Evolutionary conservation across 2,797 vertebrate genomes (phyloP).

Genomic region (Gobionotothen gibberifrons): DNA sequence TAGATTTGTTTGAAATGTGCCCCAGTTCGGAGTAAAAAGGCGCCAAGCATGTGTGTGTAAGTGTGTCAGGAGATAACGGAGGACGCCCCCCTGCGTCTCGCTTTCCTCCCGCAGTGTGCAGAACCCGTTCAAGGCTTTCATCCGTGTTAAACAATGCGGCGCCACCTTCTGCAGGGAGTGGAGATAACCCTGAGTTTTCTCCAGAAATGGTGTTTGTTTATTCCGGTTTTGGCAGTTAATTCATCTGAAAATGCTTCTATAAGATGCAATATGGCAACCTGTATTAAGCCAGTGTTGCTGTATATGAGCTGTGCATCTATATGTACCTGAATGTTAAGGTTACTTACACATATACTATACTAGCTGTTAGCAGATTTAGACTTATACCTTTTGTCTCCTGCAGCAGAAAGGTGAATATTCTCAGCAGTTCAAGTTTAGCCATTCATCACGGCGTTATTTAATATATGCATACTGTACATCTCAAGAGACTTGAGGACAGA

Average conservation of each 20-base stretch:
- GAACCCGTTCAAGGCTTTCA: constrained; percentile 62
- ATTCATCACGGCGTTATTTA: too few relatives aligned
- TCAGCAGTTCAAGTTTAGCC: too few relatives aligned
- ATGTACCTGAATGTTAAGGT: background rate
- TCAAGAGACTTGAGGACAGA: too few relatives aligned
- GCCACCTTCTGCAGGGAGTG: constrained; percentile 54
- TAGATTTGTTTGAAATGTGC: constrained; percentile 74
- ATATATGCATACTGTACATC: too few relatives aligned
- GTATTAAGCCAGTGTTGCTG: background rate
- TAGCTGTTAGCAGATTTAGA: too few relatives aligned
- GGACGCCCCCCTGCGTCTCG: constrained; percentile 50
- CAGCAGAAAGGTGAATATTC: too few relatives aligned
- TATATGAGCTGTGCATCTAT: background rate
- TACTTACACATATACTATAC: background rate
- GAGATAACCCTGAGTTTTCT: constrained; percentile 43
- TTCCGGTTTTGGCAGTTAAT: constrained; percentile 17
- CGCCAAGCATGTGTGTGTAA: constrained; percentile 48
- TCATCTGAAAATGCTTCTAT: background rate
- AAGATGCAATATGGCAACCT: background rate
- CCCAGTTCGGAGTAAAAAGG: constrained; percentile 69
- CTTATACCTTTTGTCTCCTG: too few relatives aligned
- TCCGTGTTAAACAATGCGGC: constrained; percentile 69
- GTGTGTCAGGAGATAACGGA: constrained; percentile 68
- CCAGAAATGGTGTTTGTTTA: constrained; percentile 18
- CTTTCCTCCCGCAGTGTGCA: constrained; percentile 54